A percentile compares a stretch with the other conserved stretches of the same genome.
Conservation (phyloP, 2,797 vertebrate genomes). For the Gorsachius magnificus region DNA sequence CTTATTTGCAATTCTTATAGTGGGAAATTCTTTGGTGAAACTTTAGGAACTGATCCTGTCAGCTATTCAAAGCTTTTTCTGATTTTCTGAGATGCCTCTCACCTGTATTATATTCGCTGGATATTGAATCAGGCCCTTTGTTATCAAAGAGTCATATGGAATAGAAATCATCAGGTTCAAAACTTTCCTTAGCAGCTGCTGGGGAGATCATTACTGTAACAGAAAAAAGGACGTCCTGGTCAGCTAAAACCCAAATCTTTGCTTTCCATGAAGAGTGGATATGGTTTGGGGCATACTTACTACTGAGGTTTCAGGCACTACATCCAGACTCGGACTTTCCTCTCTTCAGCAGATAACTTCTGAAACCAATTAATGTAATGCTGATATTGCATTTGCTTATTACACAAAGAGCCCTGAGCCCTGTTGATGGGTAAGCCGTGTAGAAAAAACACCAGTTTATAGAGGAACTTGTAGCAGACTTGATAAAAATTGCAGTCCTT, state of each 20-base stretch:
- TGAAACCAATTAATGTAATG: background rate
- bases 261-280: background rate
- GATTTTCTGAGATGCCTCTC: background rate
- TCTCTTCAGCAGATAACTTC: background rate
- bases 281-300: background rate
- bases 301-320: background rate
- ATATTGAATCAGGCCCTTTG: background rate
- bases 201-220: background rate
- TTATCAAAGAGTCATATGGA: background rate
- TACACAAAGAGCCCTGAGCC: background rate
- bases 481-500: background rate
- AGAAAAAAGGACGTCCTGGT: background rate
- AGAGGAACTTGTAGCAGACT: background rate
- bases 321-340: background rate
- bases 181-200: background rate
- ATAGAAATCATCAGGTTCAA: background rate
- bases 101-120: background rate
- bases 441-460: background rate
- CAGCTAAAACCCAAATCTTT: background rate
- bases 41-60: background rate
- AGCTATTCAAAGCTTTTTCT: background rate
- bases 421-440: background rate
- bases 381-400: background rate
- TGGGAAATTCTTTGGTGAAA: background rate
- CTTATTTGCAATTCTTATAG: background rate